Evolutionary conservation across 2,113 vertebrate species (phyloP).

Genomic region (Rallus limicola): DNA sequence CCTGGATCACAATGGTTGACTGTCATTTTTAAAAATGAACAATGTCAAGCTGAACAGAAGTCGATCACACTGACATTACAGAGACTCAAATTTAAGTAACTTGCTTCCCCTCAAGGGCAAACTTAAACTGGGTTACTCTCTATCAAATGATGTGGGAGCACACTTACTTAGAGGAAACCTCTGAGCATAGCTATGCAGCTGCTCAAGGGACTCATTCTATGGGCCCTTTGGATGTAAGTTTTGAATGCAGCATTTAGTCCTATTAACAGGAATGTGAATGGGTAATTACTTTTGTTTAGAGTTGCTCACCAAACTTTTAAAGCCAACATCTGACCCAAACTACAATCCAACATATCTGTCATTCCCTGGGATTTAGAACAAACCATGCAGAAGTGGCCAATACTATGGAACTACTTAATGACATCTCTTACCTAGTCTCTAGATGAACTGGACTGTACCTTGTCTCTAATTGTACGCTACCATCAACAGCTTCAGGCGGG

Average conservation of each 20-base stretch:
- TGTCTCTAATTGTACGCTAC: background rate
- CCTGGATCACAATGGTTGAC: background rate
- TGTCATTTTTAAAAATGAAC: background rate
- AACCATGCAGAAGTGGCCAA: background rate
- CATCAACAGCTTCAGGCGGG: fast-evolving
- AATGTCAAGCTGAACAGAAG: background rate
- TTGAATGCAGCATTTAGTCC: background rate
- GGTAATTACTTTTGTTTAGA: background rate
- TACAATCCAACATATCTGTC: background rate
- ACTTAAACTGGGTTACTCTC: background rate
- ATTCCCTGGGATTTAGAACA: background rate
- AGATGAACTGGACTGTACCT: background rate
- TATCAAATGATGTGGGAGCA: background rate
- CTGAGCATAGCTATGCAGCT: background rate
- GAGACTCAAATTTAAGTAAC: background rate
- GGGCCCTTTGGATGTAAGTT: background rate
- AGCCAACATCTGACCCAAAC: background rate
- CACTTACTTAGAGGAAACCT: background rate
- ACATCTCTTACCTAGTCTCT: too few species aligned
- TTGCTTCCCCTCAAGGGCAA: background rate
- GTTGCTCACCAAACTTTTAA: background rate
- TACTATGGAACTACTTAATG: background rate
- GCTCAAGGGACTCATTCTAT: background rate
- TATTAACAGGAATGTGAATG: background rate
- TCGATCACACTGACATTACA: background rate